phyloP scores from a whole-genome alignment of 2,113 vertebrate genomes.

The Lathamus discolor region DNA sequence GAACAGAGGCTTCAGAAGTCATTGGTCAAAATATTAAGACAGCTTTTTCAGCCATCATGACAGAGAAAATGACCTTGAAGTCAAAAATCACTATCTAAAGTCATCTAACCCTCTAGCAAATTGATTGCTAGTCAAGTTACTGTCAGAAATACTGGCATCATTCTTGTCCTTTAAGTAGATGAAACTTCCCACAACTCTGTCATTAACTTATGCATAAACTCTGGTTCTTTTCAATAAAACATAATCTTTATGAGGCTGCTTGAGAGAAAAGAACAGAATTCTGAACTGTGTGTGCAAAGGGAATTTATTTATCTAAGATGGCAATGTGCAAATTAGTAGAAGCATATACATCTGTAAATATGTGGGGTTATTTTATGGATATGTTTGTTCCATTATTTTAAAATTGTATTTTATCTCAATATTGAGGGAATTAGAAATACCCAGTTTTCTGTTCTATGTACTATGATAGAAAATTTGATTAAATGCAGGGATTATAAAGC shows the following conservation, averaged over 20 bases:
- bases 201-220: conserved; percentile 9
- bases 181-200: not conserved
- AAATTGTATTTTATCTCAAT: not conserved
- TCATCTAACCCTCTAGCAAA: not conserved
- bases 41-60: not conserved
- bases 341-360: not conserved
- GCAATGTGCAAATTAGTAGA: not conserved
- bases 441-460: not conserved
- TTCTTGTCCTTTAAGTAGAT: not conserved
- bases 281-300: not conserved
- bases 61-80: conserved; percentile 33
- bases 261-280: not conserved
- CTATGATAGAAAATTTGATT: not conserved
- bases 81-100: conserved; percentile 26
- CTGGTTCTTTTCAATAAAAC: conserved; percentile 2
- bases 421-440: not conserved
- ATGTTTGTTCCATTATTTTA: not conserved
- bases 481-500: not conserved
- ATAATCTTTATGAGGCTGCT: not conserved
- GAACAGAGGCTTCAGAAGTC: not conserved
- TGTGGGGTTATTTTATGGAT: not conserved
- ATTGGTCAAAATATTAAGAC: conserved; percentile 6
- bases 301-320: not conserved
- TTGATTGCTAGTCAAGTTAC: not conserved
- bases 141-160: conserved; percentile 6